Base-by-base conservation (phyloP, 2,113 vertebrate species). In the Coracopsis vasa region DNA sequence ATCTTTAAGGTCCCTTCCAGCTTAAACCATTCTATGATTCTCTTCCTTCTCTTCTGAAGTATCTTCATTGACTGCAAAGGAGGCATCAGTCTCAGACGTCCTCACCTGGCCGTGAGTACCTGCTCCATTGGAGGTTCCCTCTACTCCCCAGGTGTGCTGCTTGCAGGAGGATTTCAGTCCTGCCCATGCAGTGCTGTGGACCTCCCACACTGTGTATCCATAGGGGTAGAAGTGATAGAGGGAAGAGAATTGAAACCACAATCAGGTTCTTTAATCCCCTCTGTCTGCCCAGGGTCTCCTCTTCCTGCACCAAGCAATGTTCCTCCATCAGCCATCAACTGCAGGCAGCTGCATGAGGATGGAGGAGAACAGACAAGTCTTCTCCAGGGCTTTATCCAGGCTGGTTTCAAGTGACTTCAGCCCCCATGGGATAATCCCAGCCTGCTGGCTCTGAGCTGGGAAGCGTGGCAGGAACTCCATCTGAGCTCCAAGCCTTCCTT, bases 41-140 rank as follows among this genome's bases (percentile, higher is more conserved):
- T n/a, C 13, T 5, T 64, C 37, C 21, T 53, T 53, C 27, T 65
- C 16, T 23, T 42, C 83, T 51, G 48, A 45, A 39, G 10, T 35
- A 3, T 2, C 56, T 8, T n/a, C 41, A 1, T 4, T 24, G 50
- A 13, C 37, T 31, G 67, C 64, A 65, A n/a, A 84, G 41, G 29
- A 20, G 48, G 28, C 11, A 16, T 53, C 62, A 13, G 20, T 14
- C 60, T 53, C 27, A 3, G 45, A 15, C 4, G 8, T 19, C 42
- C 80, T 67, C 25, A 2, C 44, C 16, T 18, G 9, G 28, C 16
- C 25, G 10, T 24, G 13, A n/a, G 42, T 5, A 19, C 20, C 27
- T 1, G 0, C 41, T 50, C 44, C 12, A 0, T 0, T 1, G 42
- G 42, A 58, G 29, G 14, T 51, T 20, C 16, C 39, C 25, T 39